Conservation (phyloP, 2,888 invertebrate species). For the Ophraella communa region DNA sequence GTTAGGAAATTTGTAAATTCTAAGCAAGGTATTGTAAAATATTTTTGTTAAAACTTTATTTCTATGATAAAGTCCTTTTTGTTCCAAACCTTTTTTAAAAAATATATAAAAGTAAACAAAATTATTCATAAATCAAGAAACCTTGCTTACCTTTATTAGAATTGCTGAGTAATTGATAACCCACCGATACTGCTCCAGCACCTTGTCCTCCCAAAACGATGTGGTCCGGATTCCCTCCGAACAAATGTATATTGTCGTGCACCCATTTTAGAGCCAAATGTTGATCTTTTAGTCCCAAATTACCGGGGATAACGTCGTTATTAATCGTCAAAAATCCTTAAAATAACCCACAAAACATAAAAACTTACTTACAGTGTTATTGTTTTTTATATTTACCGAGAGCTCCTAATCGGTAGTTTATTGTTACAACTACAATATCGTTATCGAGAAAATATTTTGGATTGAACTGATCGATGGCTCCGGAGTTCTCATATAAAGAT, state of each 20-base stretch:
- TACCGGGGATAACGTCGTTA: slow-evolving; percentile 1
- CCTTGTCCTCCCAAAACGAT: slow-evolving; percentile 8
- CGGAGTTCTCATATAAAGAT: background rate
- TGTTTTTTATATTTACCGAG: background rate
- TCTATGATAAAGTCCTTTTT: too few species aligned
- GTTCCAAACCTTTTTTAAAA: too few species aligned
- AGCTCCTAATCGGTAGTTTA: slow-evolving; percentile 6
- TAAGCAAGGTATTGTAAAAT: too few species aligned
- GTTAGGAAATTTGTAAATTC: too few species aligned
- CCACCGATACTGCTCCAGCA: background rate
- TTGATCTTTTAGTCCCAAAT: slow-evolving; percentile 19
- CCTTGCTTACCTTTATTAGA: background rate
- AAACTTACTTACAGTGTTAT: background rate
- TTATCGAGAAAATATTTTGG: slow-evolving; percentile 2
- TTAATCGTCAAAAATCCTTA: slow-evolving; percentile 1
- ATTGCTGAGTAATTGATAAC: slow-evolving; percentile 5
- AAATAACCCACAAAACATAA: background rate
- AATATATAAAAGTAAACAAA: too few species aligned
- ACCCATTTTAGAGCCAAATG: slow-evolving; percentile 16
- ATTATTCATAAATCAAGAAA: background rate
- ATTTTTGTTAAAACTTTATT: too few species aligned
- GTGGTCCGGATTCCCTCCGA: slow-evolving; percentile 5
- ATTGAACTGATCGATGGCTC: background rate
- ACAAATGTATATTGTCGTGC: slow-evolving; percentile 9
- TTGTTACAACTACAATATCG: slow-evolving; percentile 6